Base-by-base conservation (phyloP, 2,113 vertebrate genomes). In the Anarrhichthys ocellatus region DNA sequence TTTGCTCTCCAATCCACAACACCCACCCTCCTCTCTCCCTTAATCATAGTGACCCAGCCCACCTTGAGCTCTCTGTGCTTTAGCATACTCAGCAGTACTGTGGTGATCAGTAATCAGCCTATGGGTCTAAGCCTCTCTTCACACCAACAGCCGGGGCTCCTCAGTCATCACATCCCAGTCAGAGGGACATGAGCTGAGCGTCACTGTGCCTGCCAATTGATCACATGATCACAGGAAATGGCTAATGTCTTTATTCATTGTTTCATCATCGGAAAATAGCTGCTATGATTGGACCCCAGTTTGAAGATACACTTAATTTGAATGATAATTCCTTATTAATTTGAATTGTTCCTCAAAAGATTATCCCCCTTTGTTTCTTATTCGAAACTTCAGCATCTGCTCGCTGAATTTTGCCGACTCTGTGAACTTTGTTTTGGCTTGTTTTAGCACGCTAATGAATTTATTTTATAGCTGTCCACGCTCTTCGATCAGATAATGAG, bases 101-200 rank as follows among this genome's bases (percentile, higher is more conserved):
- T 44, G 80, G 89, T 91, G 90, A 94, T 93, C 91, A 89, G 92
- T 92, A 92, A 93, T 94, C 92, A 93, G 92, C 92, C 92, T 91
- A 92, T 89, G 62, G 76, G 86, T 84, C 78, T 93, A 92, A 92
- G 90, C 92, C 82, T 85, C 69, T 89, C 87, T 50, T 63, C 38
- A 64, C 58, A 67, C 67, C 72, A 77, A 52, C 82, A 80, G 71
- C 24, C n/a, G 18, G 0, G 32, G 46, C 81, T 90, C 61, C 82
- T 81, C 83, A 66, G 78, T 83, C 87, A 86, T 73, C 80, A 74
- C 72, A 87, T 85, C 74, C 64, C 54, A 81, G 79, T 76, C 63
- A 61, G 48, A 82, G 24, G 44, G 77, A 85, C 65, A 29, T 38
- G 65, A 42, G 76, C 42, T 54, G 6, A 65, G 71, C 73, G 83